Base-by-base conservation (phyloP, 2,797 vertebrate species). In the Sebastes hopkinsi region DNA sequence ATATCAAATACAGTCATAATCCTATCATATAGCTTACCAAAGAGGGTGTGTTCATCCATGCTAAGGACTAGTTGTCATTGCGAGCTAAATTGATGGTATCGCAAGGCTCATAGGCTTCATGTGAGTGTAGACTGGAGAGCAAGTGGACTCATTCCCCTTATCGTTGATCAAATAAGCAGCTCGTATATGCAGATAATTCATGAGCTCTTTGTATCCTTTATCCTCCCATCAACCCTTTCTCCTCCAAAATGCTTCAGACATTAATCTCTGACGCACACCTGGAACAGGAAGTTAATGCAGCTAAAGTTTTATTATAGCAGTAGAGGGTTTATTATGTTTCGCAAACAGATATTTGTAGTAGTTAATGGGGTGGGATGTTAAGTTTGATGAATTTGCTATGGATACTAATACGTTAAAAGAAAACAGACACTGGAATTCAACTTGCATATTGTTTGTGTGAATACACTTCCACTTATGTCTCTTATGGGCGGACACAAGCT, bases 161-260 rank as follows among this genome's bases (percentile, higher is more conserved):
- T 95, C 94, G 46, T 25, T 75, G 88, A 95, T 94, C 93, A 95
- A 94, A 93, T 94, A 94, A 93, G 93, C 90, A 92, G 89, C 89
- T 91, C 85, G 75, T 59, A 90, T 92, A 93, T 93, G 89, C 87
- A 92, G 94, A 95, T 94, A 92, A 94, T 93, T 92, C 89, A 92
- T 83, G 85, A 90, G 90, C 91, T 92, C 88, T 93, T 91, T 94
- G 87, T 92, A 81, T 92, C 79, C 83, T 89, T 93, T 92, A 92
- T 94, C 92, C 78, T 89, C 77, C 86, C 83, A 93, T 93, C 93
- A 92, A 87, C 89, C 82, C 87, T 80, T 83, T 93, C 91, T 91
- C 92, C 89, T 94, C 75, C 86, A 89, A 90, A 94, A 94, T 82
- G 87, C 89, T 84, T 86, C 80, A 88, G 88, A 88, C 88, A 86